Base-by-base conservation (phyloP, 2,797 vertebrate genomes). In the Strix occidentalis region DNA sequence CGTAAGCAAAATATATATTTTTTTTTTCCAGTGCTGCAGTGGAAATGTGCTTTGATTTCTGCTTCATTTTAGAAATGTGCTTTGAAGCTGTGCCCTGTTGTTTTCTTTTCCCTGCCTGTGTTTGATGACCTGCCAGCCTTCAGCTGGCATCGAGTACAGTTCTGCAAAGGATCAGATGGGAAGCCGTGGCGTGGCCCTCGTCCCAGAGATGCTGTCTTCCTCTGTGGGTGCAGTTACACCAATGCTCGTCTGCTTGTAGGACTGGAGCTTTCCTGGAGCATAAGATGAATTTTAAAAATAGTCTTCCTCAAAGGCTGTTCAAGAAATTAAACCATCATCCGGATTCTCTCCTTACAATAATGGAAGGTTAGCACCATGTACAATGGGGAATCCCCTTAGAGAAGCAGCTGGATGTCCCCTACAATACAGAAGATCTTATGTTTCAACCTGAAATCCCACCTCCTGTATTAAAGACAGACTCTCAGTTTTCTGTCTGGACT, bases 21-120 rank as follows among this genome's bases (percentile, higher is more conserved):
- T 10, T 5, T 5, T 1, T 18, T 0, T 5, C 3, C 43, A 39
- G 20, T 23, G 60, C 43, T 91, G 82, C 51, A n/a, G 39, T 48
- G 28, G 58, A 69, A 89, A 85, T 26, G 15, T 66, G 56, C 84
- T 95, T 66, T 16, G 72, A 66, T 76, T 46, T 48, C 46, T 76
- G 60, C 83, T 77, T 74, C 4, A 0, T 35, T 82, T 76, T n/a
- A 45, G 66, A 75, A 46, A 54, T 26, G 17, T 60, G 37, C 64
- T 96, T 86, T 90, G 92, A 92, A 89, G 69, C 72, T 2, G 13
- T 75, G 69, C n/a, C 60, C 13, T 33, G n/a, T 71, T 82, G 75
- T 81, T 86, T 63, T 82, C 56, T 51, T 60, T 45, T 23, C 41
- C 61, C 77, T 63, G 84, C 15, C 69, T 16, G 24, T 19, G 43